Evolutionary conservation across 2,888 invertebrate species (phyloP), one percentile per base, ranked within the genome.

Genomic region (Octonoba sinensis): DNA sequence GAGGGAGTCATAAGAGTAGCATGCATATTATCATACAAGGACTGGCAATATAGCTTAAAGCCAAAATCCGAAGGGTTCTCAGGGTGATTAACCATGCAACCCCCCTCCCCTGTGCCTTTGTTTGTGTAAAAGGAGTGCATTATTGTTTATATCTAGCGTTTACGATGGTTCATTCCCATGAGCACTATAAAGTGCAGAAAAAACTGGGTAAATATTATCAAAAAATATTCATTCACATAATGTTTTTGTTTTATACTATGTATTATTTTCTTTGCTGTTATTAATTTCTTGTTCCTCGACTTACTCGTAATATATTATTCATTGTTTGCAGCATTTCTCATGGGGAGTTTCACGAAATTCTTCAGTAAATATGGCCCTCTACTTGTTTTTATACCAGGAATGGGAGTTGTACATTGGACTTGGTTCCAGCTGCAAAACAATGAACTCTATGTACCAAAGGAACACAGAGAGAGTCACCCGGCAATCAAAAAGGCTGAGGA

Each of bases 391-490:
- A 4, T 74, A n/a, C 51, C 75, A 8, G 44, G 49, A 15, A 15
- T 82, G 0, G n/a, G 70, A 16, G 24, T 22, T 3, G 44, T 59
- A 3, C 82, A 82, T 16, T 69, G 70, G 70, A 65, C 65, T 27
- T 82, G 82, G 82, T 75, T 75, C 15, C 56, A 57, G 12, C 27
- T 82, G 6, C 82, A 82, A 54, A 59, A 70, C 6, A 82, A 82
- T 49, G 65, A 64, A 18, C 12, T 65, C 0, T 82, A 65, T 57
- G 82, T 82, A 0, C 44, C 74, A 3, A 60, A 59, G 18, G 71
- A 71, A 22, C 3, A 22, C 3, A 47, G 27, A 27, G 13, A 54
- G 1, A 49, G 27, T 16, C 54, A 78, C 49, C 78, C 78, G 20
- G 20, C 71, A 15, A 18, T 66, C 6, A 13, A 51, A 13, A 64